Base-by-base conservation (phyloP, 64 coral and sea anemone genomes). In the Pocillopora damicornis region DNA sequence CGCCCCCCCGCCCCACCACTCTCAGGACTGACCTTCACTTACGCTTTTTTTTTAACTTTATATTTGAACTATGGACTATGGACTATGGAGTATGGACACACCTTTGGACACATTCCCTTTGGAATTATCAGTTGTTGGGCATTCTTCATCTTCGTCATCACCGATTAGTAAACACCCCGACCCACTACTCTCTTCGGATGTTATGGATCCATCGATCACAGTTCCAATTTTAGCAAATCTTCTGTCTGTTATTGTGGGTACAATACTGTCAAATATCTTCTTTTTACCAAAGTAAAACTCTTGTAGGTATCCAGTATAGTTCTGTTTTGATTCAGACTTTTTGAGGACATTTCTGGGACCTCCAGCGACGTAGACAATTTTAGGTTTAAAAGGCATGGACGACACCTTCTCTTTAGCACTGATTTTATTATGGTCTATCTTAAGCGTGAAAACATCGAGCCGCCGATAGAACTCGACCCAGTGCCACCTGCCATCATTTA, bases 101-200 rank as follows among this genome's bases (percentile, higher is more conserved):
- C 42, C 42, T 51, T 2, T 51, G 7, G 42, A 30, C 30, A 30
- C 30, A 30, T 30, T 51, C 42, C 3, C 7, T 51, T 2, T 51
- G 42, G 42, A 51, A 76, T 30, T 22, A 16, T 45, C 61, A 16
- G 60, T 75, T 75, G 37, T 37, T 59, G 20, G 60, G 35, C 90
- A 92, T 37, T 68, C 63, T 45, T 76, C 37, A 26, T 92, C 90
- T 17, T 92, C 90, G 23, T 92, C 90, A 35, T 92, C 90, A 60
- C 58, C 66, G 0, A 60, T 15, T 25, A 51, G 15, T 60, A 77
- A 86, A 66, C 74, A 76, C 75, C 73, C 89, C 11, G 89, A 91
- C 11, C 80, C 89, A 13, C 60, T 84, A 13, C 60, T 90, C 36
- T 16, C 72, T 3, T 42, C 74, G 14, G 23, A 18, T 73, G 76